Evolutionary conservation across 2,888 invertebrate species (phyloP), one percentile per base, ranked within the genome.

Genomic region (Scrobipalpa costella): DNA sequence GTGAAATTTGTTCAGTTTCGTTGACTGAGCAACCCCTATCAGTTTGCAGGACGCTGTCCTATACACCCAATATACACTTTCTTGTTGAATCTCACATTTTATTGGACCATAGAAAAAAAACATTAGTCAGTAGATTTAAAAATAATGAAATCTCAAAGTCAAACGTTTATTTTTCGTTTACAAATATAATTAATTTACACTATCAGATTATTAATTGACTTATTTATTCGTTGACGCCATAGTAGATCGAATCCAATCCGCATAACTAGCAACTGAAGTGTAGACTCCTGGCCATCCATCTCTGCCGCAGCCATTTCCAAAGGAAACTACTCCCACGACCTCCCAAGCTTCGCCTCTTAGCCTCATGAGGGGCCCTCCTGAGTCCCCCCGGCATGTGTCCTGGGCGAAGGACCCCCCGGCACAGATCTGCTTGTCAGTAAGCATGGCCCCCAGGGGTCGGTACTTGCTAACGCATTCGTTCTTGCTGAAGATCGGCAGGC

Each of bases 301-400:
- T 71, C 90, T 89, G 0, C 94, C 95, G 63, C 94, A 95, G 0
- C 93, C 93, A 0, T 92, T 92, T 0, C 95, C 95, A 63, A 94
- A 95, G 21, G 95, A 95, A 0, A 95, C 94, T 1, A 95, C 85
- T 0, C 94, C 95, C 3, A 94, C 88, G 0, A 91, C 74, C 62
- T 93, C 92, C 93, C 94, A 94, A 0, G 90, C 79, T 0, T 91
- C 84, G 0, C 86, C 81, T 34, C 85, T 86, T 57, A 73, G 84
- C 69, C 81, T 88, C 95, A 96, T 96, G 6, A 96, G 83, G 0
- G 96, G 96, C 3, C 96, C 96, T 0, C 96, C 96, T 0, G 95
- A 95, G 72, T 96, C 96, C 0, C 96, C 96, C 15, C 82, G 92
- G 73, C 96, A 96, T 0, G 96, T 94, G 74, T 96, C 96, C 72